These are phyloP conservation scores for Eumeta japonica DNA, from an alignment of 1,140 invertebrate genomes.

Conservation along the genomic window DNA sequence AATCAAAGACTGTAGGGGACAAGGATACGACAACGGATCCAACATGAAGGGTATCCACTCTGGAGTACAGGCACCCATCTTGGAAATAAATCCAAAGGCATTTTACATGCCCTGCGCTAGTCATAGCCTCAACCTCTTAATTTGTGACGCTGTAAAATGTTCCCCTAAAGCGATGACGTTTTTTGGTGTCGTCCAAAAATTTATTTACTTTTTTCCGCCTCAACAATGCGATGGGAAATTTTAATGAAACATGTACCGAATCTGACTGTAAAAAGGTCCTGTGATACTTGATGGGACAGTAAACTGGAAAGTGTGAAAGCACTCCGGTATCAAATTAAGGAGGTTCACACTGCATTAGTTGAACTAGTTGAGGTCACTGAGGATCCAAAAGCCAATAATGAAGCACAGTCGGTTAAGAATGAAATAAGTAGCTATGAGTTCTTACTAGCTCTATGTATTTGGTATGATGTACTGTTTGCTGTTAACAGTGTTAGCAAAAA, in stretches of 20 bases:
- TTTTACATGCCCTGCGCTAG: not conserved
- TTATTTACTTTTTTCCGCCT: no score
- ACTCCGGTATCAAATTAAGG: not conserved
- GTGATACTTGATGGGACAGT: not conserved
- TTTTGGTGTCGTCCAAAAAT: no score
- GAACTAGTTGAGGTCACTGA: not conserved
- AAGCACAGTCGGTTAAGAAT: not conserved
- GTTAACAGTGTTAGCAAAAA: not conserved
- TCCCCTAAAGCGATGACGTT: no score
- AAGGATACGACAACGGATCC: conserved; percentile 31
- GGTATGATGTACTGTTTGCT: not conserved
- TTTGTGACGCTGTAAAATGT: no score
- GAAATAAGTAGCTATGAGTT: not conserved
- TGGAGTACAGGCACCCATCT: conserved; percentile 15
- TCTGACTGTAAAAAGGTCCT: not conserved
- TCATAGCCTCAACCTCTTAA: not conserved
- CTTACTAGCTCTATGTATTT: not conserved
- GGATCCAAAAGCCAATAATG: not conserved
- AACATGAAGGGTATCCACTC: conserved; percentile 25
- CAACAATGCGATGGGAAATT: no score
- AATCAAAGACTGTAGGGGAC: conserved; percentile 22
- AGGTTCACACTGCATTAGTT: not conserved
- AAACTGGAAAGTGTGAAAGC: not conserved
- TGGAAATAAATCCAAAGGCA: conserved; percentile 11
- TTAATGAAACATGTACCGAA: no score